Evolutionary conservation across 2,888 invertebrate genomes (phyloP), one percentile per base, ranked within the genome.

Genomic region (Drosophila pseudotakahashii): DNA sequence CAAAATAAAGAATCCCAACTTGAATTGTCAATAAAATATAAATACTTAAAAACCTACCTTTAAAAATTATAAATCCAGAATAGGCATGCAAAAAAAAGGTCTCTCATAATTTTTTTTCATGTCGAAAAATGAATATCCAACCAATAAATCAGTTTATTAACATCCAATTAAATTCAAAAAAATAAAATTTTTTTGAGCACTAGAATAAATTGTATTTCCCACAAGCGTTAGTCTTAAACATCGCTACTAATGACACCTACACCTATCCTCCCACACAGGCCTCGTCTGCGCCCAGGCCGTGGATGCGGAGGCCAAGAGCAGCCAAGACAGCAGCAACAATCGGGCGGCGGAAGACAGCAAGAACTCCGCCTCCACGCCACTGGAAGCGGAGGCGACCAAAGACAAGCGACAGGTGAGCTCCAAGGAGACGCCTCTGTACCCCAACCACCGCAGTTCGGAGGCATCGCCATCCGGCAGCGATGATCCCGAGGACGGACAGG

Each of bases 401-500:
- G 92, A 91, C 73, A 91, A 91, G 77, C 87, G 91, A 62, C 91
- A 91, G 80, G 88, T 91, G 64, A 88, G 86, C 60, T 78, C 84
- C 45, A 90, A 91, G 71, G 90, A 91, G 61, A 91, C 91, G 16
- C 63, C 81, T 13, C 63, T 89, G 7, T 91, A 90, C 87, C 86
- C 91, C 32, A 91, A 91, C 78, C 91, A 91, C 75, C 89, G 91
- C 52, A 83, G 81, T 37, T 53, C 64, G 10, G 88, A 85, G 44
- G 53, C 53, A 5, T 50, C 69, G 6, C 30, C 42, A 4, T 71
- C 79, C 0, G 57, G 61, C 7, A 70, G 66, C 11, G 91, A 91
- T 74, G 91, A 91, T 82, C 91, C 90, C 44, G 91, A 91, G 79
- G 89, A 89, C 62, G 90, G 90, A 9, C 90, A 91, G 75, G 92